Percentiles rank a stretch among this genome's conserved stretches.
phyloP scores from a whole-genome alignment of 2,113 vertebrate species.

The Erythrocercus mccallii region DNA sequence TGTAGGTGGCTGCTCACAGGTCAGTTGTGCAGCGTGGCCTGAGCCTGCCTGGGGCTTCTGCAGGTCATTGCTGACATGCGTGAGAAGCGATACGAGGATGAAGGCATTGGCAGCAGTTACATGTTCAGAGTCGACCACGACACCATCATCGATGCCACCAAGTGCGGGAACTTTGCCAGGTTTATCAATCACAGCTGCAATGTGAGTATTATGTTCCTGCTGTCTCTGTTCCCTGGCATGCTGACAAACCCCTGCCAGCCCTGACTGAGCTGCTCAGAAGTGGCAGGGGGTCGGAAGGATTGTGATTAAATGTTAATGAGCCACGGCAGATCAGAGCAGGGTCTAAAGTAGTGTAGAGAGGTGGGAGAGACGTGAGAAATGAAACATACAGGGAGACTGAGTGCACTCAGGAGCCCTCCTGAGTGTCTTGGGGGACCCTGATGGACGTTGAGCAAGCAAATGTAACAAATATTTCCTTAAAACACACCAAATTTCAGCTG shows the following conservation, averaged over 20 bases:
- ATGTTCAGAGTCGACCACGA: conserved; percentile 99
- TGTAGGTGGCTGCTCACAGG: neutral
- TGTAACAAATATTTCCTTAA: neutral
- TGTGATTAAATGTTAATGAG: neutral
- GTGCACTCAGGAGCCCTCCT: neutral
- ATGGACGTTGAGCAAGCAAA: neutral
- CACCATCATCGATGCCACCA: conserved; percentile 98
- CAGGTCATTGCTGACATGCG: conserved; percentile 99
- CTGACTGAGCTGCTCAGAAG: neutral
- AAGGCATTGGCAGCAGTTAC: conserved; percentile 98
- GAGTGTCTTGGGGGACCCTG: neutral
- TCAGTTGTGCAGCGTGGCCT: neutral
- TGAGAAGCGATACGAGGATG: conserved; percentile 95
- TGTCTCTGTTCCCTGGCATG: accelerated
- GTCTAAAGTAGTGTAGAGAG: neutral
- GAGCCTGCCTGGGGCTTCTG: neutral
- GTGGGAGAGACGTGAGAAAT: neutral
- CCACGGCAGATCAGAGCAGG: neutral
- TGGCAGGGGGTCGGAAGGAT: neutral
- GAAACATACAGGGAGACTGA: neutral
- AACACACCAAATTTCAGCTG: neutral
- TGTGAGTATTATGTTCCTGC: conserved; percentile 69
- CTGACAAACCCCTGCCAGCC: neutral
- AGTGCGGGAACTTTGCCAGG: conserved; percentile 96
- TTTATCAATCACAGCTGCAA: conserved; percentile 99